Base-by-base conservation (phyloP, 2,888 invertebrate species). In the Tinea pellionella region DNA sequence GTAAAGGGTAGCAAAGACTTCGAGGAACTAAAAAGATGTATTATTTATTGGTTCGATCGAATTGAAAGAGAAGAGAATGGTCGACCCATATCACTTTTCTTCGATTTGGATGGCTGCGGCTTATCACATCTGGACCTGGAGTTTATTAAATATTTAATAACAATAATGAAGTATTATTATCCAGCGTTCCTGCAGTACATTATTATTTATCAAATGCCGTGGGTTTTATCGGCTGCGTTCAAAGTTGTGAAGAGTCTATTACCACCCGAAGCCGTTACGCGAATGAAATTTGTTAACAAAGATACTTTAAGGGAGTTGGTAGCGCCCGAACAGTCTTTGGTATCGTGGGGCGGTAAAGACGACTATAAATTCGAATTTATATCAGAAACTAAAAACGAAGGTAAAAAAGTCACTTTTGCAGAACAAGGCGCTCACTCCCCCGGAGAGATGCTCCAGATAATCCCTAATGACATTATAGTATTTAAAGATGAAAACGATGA, bases 91-190 rank as follows among this genome's bases (percentile, higher is more conserved):
- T 93, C 96, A 1, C 78, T 97, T 64, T 92, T 98, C 70, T 96
- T 98, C 70, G 98, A 98, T 78, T 94, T 98, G 94, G 92, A 92
- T 37, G 94, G 94, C 18, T 92, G 96, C 63, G 96, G 97, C 0
- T 68, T 97, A 1, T 89, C 92, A 8, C 96, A 96, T 70, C 90
- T 97, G 91, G 98, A 98, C 73, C 92, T 97, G 92, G 97, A 97
- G 29, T 90, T 97, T 61, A 94, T 94, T 0, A 95, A 94, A 72
- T 96, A 94, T 71, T 85, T 97, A 63, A 96, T 98, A 64, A 91
- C 91, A 18, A 89, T 96, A 18, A 95, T 97, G 73, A 96, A 97
- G 75, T 85, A 89, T 16, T 96, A 97, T 73, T 98, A 97, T 78
- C 98, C 98, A 0, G 91, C 90, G 74, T 92, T 94, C 70, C 79